phyloP scores from a whole-genome alignment of 1,140 invertebrate species.

The Dolichoris vasculosae region DNA sequence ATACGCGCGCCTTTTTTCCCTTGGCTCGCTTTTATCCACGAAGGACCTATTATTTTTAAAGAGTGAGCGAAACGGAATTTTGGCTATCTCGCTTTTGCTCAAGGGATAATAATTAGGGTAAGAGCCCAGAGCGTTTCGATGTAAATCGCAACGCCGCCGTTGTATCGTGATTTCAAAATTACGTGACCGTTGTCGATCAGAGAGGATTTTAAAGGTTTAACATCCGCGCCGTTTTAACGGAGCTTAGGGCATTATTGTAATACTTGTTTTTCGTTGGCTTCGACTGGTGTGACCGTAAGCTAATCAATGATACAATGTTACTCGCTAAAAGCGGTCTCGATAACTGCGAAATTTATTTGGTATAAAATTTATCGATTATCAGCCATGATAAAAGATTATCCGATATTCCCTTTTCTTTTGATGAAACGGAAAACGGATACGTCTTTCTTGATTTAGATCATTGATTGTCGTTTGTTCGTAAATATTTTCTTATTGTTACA shows the following conservation, averaged over 20 bases:
- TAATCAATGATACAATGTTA: not conserved
- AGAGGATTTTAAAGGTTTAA: not conserved
- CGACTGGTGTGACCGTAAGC: not conserved
- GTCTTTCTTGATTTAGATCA: not conserved
- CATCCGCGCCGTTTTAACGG: not conserved
- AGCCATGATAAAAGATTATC: not conserved
- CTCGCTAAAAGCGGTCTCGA: not conserved
- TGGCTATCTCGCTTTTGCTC: slow-evolving; percentile 4
- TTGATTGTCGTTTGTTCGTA: not conserved
- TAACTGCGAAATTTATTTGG: not conserved
- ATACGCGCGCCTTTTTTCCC: not conserved
- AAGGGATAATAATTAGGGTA: slow-evolving; percentile 46
- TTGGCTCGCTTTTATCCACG: slow-evolving; percentile 7
- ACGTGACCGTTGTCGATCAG: slow-evolving; percentile 41
- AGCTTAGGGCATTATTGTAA: not conserved
- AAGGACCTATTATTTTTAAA: slow-evolving; percentile 44
- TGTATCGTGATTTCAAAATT: slow-evolving; percentile 42
- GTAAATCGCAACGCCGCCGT: not conserved
- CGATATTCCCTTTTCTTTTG: not conserved
- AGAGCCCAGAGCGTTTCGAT: not conserved
- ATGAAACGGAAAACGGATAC: not conserved
- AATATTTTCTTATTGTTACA: not conserved
- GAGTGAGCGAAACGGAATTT: slow-evolving; percentile 28
- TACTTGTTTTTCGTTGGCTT: not conserved
- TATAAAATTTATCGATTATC: slow-evolving; percentile 16